A percentile compares a stretch with the other conserved stretches of the same genome.
phyloP scores from a whole-genome alignment of 2,888 invertebrate genomes.

The Microchrysa polita region DNA sequence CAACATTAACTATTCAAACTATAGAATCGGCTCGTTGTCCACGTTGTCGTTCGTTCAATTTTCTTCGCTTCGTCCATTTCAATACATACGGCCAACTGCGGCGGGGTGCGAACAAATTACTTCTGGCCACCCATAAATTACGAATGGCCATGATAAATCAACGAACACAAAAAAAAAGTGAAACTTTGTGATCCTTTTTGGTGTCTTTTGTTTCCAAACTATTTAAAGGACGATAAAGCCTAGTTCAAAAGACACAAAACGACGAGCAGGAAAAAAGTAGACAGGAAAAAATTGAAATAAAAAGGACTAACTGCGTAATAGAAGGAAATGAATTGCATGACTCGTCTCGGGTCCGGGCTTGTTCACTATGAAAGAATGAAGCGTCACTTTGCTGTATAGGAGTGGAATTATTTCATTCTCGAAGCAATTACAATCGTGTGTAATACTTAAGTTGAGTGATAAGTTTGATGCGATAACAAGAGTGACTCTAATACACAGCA shows the following conservation, averaged over 20 bases:
- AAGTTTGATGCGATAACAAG: conserved; percentile 36
- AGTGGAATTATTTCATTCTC: background rate
- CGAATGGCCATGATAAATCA: conserved; percentile 54
- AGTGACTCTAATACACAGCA: background rate
- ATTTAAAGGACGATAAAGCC: conserved; percentile 28
- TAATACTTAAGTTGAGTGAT: conserved; percentile 47
- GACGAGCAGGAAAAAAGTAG: no score
- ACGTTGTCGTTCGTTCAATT: background rate
- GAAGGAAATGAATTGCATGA: conserved; percentile 40
- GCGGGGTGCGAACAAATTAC: conserved; percentile 53
- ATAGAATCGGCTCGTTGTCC: no score
- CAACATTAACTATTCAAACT: no score
- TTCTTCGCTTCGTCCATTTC: background rate
- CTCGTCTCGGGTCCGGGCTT: conserved; percentile 19
- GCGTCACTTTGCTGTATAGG: no score
- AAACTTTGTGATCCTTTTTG: conserved; percentile 50
- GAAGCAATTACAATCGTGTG: conserved; percentile 46
- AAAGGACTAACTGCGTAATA: conserved; percentile 20
- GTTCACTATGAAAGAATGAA: background rate
- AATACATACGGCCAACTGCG: no score
- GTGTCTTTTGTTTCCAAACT: conserved; percentile 20
- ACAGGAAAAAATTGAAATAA: background rate
- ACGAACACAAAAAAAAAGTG: conserved; percentile 53
- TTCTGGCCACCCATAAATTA: conserved; percentile 54
- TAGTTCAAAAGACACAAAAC: background rate